phyloP scores from a whole-genome alignment of 2,113 vertebrate genomes.

The Tyto alba region DNA sequence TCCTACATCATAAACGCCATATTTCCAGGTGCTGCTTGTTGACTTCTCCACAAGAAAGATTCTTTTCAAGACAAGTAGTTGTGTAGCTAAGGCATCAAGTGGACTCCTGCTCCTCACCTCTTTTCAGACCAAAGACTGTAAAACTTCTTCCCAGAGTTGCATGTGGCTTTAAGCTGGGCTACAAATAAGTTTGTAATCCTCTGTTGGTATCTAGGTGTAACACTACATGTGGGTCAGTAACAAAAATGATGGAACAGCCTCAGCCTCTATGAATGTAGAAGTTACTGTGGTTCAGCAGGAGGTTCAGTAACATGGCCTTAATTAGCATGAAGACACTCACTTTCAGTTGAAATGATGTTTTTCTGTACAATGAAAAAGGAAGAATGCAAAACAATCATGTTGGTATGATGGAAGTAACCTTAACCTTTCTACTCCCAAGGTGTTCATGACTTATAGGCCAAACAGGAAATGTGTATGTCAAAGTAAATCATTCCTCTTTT shows the following conservation, averaged over 20 bases:
- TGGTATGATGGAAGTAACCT: background rate
- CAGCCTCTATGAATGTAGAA: background rate
- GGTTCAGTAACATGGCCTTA: background rate
- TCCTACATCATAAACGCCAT: background rate
- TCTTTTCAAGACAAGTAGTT: background rate
- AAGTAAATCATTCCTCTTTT: background rate
- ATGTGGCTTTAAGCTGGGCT: background rate
- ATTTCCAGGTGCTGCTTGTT: background rate
- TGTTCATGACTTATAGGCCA: background rate
- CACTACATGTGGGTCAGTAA: rapidly evolving
- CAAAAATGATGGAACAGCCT: background rate
- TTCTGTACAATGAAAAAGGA: background rate
- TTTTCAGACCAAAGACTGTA: background rate
- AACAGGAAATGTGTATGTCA: background rate
- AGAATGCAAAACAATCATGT: background rate
- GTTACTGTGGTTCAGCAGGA: background rate
- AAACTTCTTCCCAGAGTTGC: background rate
- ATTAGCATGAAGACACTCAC: background rate
- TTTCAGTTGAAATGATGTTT: background rate
- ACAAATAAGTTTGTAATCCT: background rate
- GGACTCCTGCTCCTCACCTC: rapidly evolving
- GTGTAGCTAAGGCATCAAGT: background rate
- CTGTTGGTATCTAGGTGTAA: background rate
- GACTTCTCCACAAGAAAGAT: background rate
- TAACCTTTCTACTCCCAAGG: background rate